A percentile compares a stretch with the other conserved stretches of the same genome.
These are phyloP conservation scores for Chauna torquata DNA, from an alignment of 2,113 vertebrate genomes.

Conservation along the genomic window DNA sequence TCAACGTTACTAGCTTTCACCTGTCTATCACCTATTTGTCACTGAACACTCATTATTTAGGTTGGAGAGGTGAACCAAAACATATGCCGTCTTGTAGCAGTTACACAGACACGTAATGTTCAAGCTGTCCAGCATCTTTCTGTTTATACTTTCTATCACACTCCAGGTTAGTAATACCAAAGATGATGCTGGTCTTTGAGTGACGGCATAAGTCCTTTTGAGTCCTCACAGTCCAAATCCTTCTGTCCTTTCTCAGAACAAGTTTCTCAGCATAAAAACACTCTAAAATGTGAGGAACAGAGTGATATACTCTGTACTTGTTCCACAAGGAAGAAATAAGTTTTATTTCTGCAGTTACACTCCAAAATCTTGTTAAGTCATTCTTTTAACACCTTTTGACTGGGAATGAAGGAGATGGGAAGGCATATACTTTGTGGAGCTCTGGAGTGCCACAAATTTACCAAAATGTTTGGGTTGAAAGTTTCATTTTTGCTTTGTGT, in stretches of 20 bases:
- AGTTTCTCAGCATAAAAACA: background rate
- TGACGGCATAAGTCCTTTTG: background rate
- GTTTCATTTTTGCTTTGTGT: background rate
- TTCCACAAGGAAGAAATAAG: background rate
- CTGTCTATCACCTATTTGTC: background rate
- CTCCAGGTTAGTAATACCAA: background rate
- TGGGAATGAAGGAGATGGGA: background rate
- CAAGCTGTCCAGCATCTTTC: background rate
- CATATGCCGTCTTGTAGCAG: background rate
- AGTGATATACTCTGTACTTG: background rate
- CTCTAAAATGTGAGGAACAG: background rate
- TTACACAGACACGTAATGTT: background rate
- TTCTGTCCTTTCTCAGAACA: background rate
- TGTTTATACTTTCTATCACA: background rate
- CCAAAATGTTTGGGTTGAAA: background rate
- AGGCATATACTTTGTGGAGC: background rate
- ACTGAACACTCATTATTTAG: background rate
- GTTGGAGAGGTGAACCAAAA: background rate
- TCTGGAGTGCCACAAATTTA: background rate
- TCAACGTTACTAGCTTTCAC: background rate
- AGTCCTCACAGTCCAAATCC: background rate
- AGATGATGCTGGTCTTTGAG: background rate
- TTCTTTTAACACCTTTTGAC: background rate
- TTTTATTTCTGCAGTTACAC: background rate
- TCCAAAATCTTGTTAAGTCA: background rate